phyloP scores from a whole-genome alignment of 1,140 invertebrate species.

The Musca vetustissima region DNA sequence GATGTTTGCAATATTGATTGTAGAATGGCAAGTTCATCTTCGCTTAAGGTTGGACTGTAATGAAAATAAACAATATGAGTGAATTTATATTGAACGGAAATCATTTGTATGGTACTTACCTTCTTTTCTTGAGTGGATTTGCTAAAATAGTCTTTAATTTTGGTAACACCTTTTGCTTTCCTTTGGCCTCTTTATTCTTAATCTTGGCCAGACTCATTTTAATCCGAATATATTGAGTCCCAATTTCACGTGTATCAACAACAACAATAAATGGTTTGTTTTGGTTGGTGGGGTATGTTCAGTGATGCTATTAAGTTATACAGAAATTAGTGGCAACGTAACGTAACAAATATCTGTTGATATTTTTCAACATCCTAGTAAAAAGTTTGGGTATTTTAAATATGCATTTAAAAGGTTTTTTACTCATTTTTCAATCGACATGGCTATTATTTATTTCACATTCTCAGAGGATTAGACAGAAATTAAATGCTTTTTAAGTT shows the following conservation, averaged over 20 bases:
- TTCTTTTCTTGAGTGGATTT: background rate
- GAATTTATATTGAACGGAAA: background rate
- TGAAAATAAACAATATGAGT: too few species aligned
- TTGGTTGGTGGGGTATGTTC: background rate
- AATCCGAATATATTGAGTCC: too few species aligned
- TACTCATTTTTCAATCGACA: too few species aligned
- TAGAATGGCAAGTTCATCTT: background rate
- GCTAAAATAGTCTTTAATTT: conserved; percentile 11
- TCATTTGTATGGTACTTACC: background rate
- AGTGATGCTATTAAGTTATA: background rate
- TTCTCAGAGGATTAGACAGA: too few species aligned
- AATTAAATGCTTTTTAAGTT: too few species aligned
- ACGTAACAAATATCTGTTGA: too few species aligned
- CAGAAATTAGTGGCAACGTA: too few species aligned
- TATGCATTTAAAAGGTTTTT: too few species aligned
- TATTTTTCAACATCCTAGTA: too few species aligned
- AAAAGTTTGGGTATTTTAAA: too few species aligned
- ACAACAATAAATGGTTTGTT: too few species aligned
- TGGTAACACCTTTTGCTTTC: background rate
- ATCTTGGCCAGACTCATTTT: conserved; percentile 1
- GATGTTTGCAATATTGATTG: background rate
- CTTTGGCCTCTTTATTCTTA: background rate
- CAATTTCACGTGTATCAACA: background rate
- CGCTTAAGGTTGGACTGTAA: background rate
- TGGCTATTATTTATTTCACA: too few species aligned